Conservation (phyloP, 2,113 vertebrate species). For the Charina bottae region DNA sequence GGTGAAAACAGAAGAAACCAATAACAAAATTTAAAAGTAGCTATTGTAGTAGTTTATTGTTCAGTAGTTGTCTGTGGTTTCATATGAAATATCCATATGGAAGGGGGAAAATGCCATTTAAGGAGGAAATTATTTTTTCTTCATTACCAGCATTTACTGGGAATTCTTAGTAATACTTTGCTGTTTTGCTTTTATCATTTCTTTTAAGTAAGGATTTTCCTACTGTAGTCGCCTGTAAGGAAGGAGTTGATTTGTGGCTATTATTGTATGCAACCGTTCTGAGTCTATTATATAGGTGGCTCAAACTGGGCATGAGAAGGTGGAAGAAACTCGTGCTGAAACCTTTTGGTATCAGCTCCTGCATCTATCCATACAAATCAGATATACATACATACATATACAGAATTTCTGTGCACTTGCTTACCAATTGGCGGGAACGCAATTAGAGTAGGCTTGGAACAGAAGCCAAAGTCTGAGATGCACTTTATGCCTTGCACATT, state of each 20-base stretch:
- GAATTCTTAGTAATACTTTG: not conserved
- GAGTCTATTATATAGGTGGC: not conserved
- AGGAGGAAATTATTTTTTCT: not conserved
- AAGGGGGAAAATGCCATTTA: not conserved
- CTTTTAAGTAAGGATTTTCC: not conserved
- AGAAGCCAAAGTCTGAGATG: not conserved
- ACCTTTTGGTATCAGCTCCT: not conserved
- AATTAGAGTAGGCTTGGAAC: not conserved
- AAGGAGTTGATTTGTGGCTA: not conserved
- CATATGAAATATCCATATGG: not conserved
- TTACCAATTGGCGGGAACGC: not conserved
- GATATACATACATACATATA: not conserved
- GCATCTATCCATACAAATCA: not conserved
- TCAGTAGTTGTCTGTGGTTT: not conserved
- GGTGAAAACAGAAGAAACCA: not conserved
- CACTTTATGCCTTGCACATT: not conserved
- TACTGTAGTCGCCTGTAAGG: not conserved
- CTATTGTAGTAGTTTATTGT: not conserved
- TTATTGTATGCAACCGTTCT: not conserved
- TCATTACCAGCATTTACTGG: not conserved
- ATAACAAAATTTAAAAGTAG: not conserved
- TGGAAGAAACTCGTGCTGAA: not conserved
- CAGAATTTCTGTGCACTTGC: not conserved
- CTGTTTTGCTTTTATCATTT: not conserved
- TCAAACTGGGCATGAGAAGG: not conserved